Evolutionary conservation across 2,797 vertebrate genomes (phyloP).

Genomic region (Acanthiza pusilla): DNA sequence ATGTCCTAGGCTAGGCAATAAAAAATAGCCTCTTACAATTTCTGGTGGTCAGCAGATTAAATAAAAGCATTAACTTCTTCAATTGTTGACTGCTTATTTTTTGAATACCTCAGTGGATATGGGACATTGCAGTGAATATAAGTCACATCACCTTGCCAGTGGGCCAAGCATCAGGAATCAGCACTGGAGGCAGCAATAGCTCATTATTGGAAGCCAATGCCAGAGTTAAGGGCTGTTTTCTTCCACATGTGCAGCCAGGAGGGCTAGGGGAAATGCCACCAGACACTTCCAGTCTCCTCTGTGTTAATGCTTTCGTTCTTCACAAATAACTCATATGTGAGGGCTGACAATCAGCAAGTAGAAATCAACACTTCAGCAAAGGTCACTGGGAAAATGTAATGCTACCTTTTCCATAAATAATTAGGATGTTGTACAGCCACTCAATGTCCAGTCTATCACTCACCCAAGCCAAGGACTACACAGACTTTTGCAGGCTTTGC

Average conservation of each 20-base stretch:
- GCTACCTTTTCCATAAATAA: neutral
- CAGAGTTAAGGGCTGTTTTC: neutral
- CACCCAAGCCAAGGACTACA: neutral
- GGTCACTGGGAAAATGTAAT: neutral
- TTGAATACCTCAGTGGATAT: neutral
- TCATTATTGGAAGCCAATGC: neutral
- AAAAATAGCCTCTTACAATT: neutral
- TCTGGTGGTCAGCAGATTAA: neutral
- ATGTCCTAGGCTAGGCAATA: neutral
- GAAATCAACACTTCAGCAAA: neutral
- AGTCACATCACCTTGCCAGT: neutral
- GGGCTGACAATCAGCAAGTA: neutral
- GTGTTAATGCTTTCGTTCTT: neutral
- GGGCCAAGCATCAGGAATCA: neutral
- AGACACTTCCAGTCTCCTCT: neutral
- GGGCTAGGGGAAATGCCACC: neutral
- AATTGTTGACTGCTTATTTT: neutral
- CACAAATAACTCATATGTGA: neutral
- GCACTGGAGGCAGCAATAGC: neutral
- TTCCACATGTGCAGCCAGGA: neutral
- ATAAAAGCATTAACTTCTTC: neutral
- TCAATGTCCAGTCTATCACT: neutral
- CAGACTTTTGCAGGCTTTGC: neutral
- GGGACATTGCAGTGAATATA: neutral
- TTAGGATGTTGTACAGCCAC: neutral